Percentiles rank a stretch among this genome's conserved stretches.
phyloP scores from a whole-genome alignment of 35 echinoderm and acorn worm genomes.

The Heliocidaris tuberculata region DNA sequence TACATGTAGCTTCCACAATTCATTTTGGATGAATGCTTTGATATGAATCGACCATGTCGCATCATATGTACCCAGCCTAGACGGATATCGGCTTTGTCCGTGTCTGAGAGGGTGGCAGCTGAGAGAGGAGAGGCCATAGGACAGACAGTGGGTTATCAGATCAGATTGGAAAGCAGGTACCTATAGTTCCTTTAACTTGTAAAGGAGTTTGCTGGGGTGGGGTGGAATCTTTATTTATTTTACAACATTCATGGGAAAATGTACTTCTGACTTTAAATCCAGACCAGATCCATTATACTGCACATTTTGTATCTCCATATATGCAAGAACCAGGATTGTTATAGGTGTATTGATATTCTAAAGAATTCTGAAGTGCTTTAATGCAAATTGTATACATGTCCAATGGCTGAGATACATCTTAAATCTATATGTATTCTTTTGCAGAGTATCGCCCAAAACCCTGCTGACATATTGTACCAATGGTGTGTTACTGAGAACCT shows the following conservation, averaged over 20 bases:
- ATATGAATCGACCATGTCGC: constrained; percentile 54
- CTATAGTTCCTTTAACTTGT: too few relatives aligned
- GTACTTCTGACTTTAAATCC: background rate
- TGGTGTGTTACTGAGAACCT: constrained; percentile 86
- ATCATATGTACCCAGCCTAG: constrained; percentile 98
- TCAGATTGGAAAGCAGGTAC: constrained; percentile 96
- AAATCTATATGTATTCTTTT: background rate
- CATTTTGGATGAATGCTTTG: constrained; percentile 74
- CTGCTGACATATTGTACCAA: constrained; percentile 97
- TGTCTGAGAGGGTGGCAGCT: constrained; percentile 87
- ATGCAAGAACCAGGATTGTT: background rate
- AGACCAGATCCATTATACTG: background rate
- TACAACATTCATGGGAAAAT: background rate
- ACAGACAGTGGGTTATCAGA: constrained; percentile 94
- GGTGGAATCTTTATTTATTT: too few relatives aligned
- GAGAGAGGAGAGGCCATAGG: constrained; percentile 94
- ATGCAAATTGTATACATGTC: too few relatives aligned
- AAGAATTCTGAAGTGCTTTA: too few relatives aligned
- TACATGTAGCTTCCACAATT: constrained; percentile 96
- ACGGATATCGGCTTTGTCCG: constrained; percentile 84
- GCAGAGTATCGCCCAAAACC: constrained; percentile 91
- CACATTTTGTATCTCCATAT: background rate
- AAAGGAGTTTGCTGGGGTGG: background rate
- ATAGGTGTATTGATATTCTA: background rate
- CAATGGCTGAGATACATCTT: too few relatives aligned